Base-by-base conservation (phyloP, 1,140 invertebrate species). In the Cyphomyrmex costatus region DNA sequence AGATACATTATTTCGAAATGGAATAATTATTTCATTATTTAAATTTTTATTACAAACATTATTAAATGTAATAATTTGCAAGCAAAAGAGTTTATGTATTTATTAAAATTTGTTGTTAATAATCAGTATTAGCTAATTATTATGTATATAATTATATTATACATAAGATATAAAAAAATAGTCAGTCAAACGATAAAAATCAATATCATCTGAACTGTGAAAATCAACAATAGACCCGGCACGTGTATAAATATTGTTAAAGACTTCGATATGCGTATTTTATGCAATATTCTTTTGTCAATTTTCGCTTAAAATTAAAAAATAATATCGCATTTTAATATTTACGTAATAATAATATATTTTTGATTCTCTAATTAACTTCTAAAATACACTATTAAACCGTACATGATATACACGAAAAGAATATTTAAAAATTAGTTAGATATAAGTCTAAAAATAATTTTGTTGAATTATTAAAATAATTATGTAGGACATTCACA, bases 11-110 rank as follows among this genome's bases (percentile, higher is more conserved):
- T 46, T 66, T 46, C 24, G 4, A 21, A 66, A n/a, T 6, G 1
- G 12, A 66, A 65, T 65, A 46, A 42, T 66, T 66, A 42, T 7
- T 46, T 5, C 5, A 10, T 66, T 14, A 66, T 66, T 66, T 14
- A 66, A 66, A 66, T 66, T 66, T 46, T 42, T 68, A 46, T 68
- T 68, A 46, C 1, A 14, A 0, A 46, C 36, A 68, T 4, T 42
- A 46, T 68, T 68, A 68, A 68, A 68, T n/a, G n/a, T n/a, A n/a
- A n/a, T 68, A 68, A 68, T 68, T 68, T 68, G 65, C 36, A 68
- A 68, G 21, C 46, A 24, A 68, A 68, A 68, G 36, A 68, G 21
- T 46, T 42, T 42, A 42, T 12, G 8, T 42, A 42, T 42, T 42
- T 42, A 12, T 42, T 24, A 14, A 46, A 46, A 68, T 46, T 68